These are phyloP conservation scores for Eristalis arbustorum DNA, from an alignment of 2,888 invertebrate species.

Conservation along the genomic window DNA sequence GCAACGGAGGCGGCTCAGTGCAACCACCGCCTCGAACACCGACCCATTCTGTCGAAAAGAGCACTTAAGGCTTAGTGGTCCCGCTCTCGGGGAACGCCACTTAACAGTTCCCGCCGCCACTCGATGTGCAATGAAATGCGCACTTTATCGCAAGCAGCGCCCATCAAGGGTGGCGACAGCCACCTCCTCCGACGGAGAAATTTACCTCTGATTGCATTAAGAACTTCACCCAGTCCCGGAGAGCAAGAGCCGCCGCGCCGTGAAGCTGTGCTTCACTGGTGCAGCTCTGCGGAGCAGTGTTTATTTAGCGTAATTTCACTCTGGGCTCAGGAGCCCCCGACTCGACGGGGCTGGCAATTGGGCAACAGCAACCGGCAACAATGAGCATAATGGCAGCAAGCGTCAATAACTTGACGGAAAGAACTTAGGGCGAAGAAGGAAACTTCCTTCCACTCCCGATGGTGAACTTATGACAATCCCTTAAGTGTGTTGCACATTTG, in stretches of 20 bases:
- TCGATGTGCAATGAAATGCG: slow-evolving; percentile 64
- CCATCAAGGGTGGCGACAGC: slow-evolving; percentile 48
- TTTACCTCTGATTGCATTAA: slow-evolving; percentile 66
- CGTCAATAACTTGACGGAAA: slow-evolving; percentile 56
- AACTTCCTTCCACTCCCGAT: slow-evolving; percentile 12
- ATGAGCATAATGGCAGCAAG: slow-evolving; percentile 38
- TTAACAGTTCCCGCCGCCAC: slow-evolving; percentile 46
- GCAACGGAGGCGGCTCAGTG: slow-evolving; percentile 27
- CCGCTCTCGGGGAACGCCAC: slow-evolving; percentile 35
- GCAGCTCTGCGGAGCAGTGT: slow-evolving; percentile 32
- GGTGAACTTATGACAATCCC: slow-evolving; percentile 56
- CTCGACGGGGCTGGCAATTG: neutral
- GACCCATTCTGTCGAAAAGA: slow-evolving; percentile 48
- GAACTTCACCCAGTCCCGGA: slow-evolving; percentile 21
- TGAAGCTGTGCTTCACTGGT: neutral
- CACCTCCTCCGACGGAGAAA: slow-evolving; percentile 51
- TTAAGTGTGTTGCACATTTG: slow-evolving; percentile 55
- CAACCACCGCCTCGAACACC: slow-evolving; percentile 28
- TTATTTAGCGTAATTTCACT: slow-evolving; percentile 63
- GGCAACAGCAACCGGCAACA: slow-evolving; percentile 35
- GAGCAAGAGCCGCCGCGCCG: slow-evolving; percentile 6
- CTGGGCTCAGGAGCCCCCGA: slow-evolving; percentile 31
- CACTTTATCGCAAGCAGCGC: slow-evolving; percentile 56
- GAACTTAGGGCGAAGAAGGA: slow-evolving; percentile 16
- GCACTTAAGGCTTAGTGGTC: slow-evolving; percentile 56